phyloP scores from a whole-genome alignment of 2,113 vertebrate genomes.

The Eulacestoma nigropectus region DNA sequence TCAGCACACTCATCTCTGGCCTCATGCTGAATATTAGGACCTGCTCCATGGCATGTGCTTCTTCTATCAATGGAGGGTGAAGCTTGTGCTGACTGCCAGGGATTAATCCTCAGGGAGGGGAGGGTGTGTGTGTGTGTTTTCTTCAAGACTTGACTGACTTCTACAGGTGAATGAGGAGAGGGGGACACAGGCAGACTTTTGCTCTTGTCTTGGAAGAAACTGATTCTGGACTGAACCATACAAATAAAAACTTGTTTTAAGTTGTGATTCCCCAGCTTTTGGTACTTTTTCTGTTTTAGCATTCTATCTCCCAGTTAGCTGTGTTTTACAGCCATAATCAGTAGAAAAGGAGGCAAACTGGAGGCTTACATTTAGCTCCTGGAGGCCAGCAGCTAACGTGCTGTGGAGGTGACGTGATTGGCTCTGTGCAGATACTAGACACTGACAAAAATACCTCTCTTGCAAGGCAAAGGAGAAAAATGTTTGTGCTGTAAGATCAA shows the following conservation, averaged over 20 bases:
- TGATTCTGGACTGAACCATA: neutral
- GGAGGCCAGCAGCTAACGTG: neutral
- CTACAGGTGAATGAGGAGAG: neutral
- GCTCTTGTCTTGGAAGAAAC: neutral
- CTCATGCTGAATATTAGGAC: neutral
- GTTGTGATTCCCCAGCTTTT: neutral
- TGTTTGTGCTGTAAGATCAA: neutral
- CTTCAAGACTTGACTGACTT: neutral
- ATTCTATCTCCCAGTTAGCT: neutral
- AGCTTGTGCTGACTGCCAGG: neutral
- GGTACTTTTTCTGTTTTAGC: neutral
- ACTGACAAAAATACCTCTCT: neutral
- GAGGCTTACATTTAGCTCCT: neutral
- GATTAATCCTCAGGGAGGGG: neutral
- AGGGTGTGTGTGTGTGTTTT: neutral
- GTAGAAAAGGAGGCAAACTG: neutral
- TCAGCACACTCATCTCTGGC: neutral
- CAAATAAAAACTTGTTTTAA: neutral
- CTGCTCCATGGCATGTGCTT: neutral
- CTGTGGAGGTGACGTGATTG: neutral
- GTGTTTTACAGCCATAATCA: neutral
- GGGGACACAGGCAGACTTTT: neutral
- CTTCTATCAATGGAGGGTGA: neutral
- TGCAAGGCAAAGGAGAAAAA: neutral
- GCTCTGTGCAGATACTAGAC: neutral